A percentile compares a stretch with the other conserved stretches of the same genome.
Evolutionary conservation across 2,797 vertebrate genomes (phyloP).

Genomic region (Anguilla pacifica): DNA sequence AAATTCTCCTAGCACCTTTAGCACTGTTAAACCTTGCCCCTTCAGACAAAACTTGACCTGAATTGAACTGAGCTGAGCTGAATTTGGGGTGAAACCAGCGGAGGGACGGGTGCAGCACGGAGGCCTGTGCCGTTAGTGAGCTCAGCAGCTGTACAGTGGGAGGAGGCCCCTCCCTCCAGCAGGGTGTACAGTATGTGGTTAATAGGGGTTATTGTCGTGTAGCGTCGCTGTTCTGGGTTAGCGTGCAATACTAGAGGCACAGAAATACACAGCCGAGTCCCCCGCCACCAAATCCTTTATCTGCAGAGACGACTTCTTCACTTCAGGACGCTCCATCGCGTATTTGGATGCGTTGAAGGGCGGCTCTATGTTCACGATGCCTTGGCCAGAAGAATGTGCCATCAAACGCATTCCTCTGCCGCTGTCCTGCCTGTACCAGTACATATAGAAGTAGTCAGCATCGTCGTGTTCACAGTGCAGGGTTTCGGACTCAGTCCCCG

Average conservation of each 20-base stretch:
- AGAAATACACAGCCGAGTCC: constrained; percentile 65
- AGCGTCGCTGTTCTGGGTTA: constrained; percentile 42
- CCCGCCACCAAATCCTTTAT: constrained; percentile 29
- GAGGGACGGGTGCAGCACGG: not conserved
- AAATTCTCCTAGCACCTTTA: not conserved
- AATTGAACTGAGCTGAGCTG: no score
- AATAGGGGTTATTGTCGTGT: no score
- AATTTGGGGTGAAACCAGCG: no score
- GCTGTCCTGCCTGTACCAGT: constrained; percentile 61
- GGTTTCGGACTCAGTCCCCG: not conserved
- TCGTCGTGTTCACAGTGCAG: constrained; percentile 59
- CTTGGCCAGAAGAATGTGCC: constrained; percentile 32
- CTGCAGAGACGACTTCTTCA: constrained; percentile 28
- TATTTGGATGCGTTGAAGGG: constrained; percentile 45
- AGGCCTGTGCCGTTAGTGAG: not conserved
- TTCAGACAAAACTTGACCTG: no score
- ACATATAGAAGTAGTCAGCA: constrained; percentile 50
- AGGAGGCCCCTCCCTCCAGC: not conserved
- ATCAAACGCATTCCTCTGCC: constrained; percentile 41
- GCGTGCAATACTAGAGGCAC: constrained; percentile 54
- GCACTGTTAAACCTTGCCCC: no score
- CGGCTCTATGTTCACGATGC: fast-evolving
- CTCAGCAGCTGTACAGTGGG: not conserved
- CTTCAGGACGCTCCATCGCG: constrained; percentile 42
- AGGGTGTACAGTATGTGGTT: no score